Conservation (phyloP, 1,140 invertebrate species). For the Gerris buenoi region DNA sequence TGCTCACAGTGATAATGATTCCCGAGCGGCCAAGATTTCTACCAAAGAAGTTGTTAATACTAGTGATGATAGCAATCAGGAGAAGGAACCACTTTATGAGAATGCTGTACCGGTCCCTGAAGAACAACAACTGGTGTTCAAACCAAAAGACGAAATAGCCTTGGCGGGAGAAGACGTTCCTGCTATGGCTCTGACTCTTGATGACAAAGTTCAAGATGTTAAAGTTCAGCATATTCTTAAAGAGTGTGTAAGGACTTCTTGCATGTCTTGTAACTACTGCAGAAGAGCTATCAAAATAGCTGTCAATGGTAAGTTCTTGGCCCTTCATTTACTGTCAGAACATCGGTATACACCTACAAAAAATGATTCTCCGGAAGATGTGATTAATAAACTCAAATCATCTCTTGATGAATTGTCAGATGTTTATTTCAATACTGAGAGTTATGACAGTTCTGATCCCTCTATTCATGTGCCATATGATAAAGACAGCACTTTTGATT, state of each 20-base stretch:
- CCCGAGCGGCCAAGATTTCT: slow-evolving; percentile 3
- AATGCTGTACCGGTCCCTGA: neutral
- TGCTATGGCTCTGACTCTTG: slow-evolving; percentile 52
- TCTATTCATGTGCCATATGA: slow-evolving; percentile 35
- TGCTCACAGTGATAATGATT: slow-evolving; percentile 13
- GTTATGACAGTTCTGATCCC: slow-evolving; percentile 41
- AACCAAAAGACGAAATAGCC: slow-evolving; percentile 26
- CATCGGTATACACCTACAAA: slow-evolving; percentile 57
- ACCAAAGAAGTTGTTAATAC: slow-evolving; percentile 8
- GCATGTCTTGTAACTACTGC: slow-evolving; percentile 58
- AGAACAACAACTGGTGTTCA: neutral
- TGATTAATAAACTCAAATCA: slow-evolving; percentile 45
- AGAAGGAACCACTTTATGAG: slow-evolving; percentile 20
- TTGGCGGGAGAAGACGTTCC: slow-evolving; percentile 45
- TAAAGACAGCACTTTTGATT: slow-evolving; percentile 47
- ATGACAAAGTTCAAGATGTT: slow-evolving; percentile 54
- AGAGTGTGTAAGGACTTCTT: slow-evolving; percentile 50
- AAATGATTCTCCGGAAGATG: slow-evolving; percentile 51
- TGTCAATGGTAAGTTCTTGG: slow-evolving; percentile 61
- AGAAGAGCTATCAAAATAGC: slow-evolving; percentile 66
- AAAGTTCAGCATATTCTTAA: slow-evolving; percentile 50
- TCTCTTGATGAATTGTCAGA: slow-evolving; percentile 42
- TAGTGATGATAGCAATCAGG: slow-evolving; percentile 9
- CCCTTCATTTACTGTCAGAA: slow-evolving; percentile 55
- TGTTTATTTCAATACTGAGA: slow-evolving; percentile 52